Evolutionary conservation across 1,140 invertebrate species (phyloP).

Genomic region (Leptopilina clavipes): DNA sequence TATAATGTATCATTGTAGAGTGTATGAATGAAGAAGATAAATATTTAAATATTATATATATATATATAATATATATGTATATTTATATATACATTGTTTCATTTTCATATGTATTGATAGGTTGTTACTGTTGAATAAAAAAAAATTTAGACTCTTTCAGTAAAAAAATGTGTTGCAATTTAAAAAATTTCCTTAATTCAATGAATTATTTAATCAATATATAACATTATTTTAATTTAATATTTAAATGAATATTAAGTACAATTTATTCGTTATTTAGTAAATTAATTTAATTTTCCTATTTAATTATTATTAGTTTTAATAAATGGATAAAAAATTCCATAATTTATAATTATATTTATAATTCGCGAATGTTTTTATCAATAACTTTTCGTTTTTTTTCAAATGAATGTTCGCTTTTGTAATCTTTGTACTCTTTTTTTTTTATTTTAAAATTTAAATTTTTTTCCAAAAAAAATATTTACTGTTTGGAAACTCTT

Average conservation of each 20-base stretch:
- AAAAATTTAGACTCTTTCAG: constrained; percentile 33
- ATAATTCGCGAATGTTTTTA: background rate
- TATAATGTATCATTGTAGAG: background rate
- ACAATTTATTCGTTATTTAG: too few species aligned
- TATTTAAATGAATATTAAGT: too few species aligned
- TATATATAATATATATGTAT: constrained; percentile 21
- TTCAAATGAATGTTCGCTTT: background rate
- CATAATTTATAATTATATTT: too few species aligned
- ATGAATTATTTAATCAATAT: background rate
- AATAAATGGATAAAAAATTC: too few species aligned
- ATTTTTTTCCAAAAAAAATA: background rate
- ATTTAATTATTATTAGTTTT: too few species aligned
- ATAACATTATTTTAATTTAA: too few species aligned
- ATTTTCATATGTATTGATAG: constrained; percentile 31
- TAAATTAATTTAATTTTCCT: too few species aligned
- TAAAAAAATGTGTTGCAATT: too few species aligned
- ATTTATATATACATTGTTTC: constrained; percentile 21
- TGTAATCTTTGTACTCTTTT: too few species aligned
- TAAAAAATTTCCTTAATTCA: background rate
- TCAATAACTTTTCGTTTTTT: too few species aligned
- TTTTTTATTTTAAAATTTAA: background rate
- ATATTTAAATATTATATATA: constrained; percentile 20
- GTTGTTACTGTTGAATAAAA: constrained; percentile 28
- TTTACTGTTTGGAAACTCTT: constrained; percentile 39
- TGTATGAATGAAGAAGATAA: constrained; percentile 16